Evolutionary conservation across 2,113 vertebrate genomes (phyloP), one percentile per base, ranked within the genome.

Genomic region (Choloepus hoffmanni): DNA sequence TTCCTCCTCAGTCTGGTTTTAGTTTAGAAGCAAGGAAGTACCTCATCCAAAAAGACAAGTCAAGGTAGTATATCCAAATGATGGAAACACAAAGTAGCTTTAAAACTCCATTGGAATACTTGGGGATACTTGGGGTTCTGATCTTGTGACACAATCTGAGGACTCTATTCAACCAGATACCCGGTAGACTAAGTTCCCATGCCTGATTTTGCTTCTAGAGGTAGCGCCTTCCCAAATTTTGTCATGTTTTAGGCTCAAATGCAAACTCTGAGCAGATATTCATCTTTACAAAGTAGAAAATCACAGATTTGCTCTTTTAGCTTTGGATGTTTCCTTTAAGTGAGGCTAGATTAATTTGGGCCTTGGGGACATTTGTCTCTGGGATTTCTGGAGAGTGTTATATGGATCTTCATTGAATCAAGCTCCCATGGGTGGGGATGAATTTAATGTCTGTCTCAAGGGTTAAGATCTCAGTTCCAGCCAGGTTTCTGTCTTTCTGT

Each of bases 341-440:
- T 89, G 85, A 97, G 55, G 70, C 89, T 92, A 94, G 67, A 95
- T 90, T 90, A 93, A 95, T 96, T 95, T 91, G 87, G 84, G 48
- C 50, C 90, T 91, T 92, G 33, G 74, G 70, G 91, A 89, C 93
- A 91, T 86, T 97, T 90, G 89, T 83, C 55, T 95, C 82, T 70
- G 19, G 73, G 60, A 50, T 95, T 94, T 97, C 96, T 93, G 94
- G 78, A 94, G 65, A 91, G 16, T 82, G 53, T 96, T 93, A 60
- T 60, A n/a, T 72, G 55, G 26, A 43, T 89, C 28, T 83, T 96
- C 82, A 68, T 62, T 91, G 79, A 96, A 85, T 96, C 83, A 95
- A 74, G 18, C n/a, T 83, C 96, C 78, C 40, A 30, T 67, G 89
- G 94, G 82, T 90, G 85, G 90, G 72, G 93, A 86, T 70, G 33